phyloP scores from a whole-genome alignment of 2,888 invertebrate species.

The Leucophenga maculata region DNA sequence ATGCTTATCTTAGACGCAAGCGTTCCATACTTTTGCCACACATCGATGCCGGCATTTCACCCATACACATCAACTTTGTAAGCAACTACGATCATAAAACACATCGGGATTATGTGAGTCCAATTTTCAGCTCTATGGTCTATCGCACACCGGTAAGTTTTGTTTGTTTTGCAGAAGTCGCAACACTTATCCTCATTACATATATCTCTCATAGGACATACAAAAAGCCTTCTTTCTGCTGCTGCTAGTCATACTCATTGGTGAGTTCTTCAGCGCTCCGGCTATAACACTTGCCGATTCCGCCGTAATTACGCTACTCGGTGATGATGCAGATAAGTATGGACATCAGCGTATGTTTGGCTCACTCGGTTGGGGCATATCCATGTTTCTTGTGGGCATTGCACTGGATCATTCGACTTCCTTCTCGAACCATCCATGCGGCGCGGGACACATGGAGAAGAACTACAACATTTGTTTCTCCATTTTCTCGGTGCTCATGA shows the following conservation, averaged over 20 bases:
- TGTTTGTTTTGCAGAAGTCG: neutral
- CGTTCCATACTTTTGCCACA: constrained; percentile 63
- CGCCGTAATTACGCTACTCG: constrained; percentile 89
- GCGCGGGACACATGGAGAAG: constrained; percentile 90
- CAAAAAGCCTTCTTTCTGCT: constrained; percentile 96
- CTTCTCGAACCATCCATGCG: constrained; percentile 94
- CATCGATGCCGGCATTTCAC: constrained; percentile 74
- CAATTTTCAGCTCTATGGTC: constrained; percentile 93
- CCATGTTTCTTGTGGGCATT: constrained; percentile 97
- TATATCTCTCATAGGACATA: constrained; percentile 77
- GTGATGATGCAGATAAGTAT: constrained; percentile 91
- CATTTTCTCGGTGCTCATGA: constrained; percentile 97
- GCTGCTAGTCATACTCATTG: constrained; percentile 91
- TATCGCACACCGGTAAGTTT: constrained; percentile 79
- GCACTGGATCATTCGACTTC: constrained; percentile 97
- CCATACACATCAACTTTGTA: constrained; percentile 83
- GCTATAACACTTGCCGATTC: constrained; percentile 95
- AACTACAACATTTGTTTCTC: constrained; percentile 99
- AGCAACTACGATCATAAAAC: constrained; percentile 81
- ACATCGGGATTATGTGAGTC: constrained; percentile 86
- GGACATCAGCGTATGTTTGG: constrained; percentile 99
- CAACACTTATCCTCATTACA: neutral
- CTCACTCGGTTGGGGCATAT: constrained; percentile 96
- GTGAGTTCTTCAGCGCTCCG: constrained; percentile 98
- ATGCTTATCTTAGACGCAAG: constrained; percentile 48